Percentiles rank a stretch among this genome's conserved stretches.
phyloP scores from a whole-genome alignment of 2,888 invertebrate species.

The Pachliopta kotzebuea region DNA sequence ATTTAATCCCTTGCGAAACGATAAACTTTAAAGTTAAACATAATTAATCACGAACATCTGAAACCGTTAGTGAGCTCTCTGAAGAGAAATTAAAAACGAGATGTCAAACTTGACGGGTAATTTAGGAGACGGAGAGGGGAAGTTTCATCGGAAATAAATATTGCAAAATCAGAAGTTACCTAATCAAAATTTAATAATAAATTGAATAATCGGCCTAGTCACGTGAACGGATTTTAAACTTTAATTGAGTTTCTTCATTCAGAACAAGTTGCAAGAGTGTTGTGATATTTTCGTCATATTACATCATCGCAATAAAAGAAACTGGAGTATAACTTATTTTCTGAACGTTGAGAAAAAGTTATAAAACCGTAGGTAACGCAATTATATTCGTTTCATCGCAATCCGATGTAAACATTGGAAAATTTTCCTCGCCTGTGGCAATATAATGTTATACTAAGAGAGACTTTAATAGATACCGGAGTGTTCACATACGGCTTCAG shows the following conservation, averaged over 20 bases:
- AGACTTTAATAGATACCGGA: slow-evolving; percentile 10
- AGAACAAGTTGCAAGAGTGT: slow-evolving; percentile 39
- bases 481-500: neutral
- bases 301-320: slow-evolving; percentile 36
- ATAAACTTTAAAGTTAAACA: slow-evolving; percentile 6
- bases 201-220: slow-evolving; percentile 45
- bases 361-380: slow-evolving; percentile 34
- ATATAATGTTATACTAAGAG: slow-evolving; percentile 13
- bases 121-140: slow-evolving; percentile 36
- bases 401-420: slow-evolving; percentile 11
- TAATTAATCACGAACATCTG: slow-evolving; percentile 19
- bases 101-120: slow-evolving; percentile 36
- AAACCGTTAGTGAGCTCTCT: slow-evolving; percentile 13
- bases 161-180: slow-evolving; percentile 42
- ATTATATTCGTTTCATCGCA: slow-evolving; percentile 24
- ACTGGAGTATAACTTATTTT: slow-evolving; percentile 31
- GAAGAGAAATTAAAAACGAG: slow-evolving; percentile 23
- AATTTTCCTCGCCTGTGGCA: slow-evolving; percentile 19
- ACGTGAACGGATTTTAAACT: slow-evolving; percentile 49
- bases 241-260: slow-evolving; percentile 53
- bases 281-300: slow-evolving; percentile 42
- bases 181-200: slow-evolving; percentile 40
- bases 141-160: slow-evolving; percentile 39
- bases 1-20: slow-evolving; percentile 19
- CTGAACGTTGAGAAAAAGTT: slow-evolving; percentile 35